Evolutionary conservation across 2,888 invertebrate genomes (phyloP), one percentile per base, ranked within the genome.

Genomic region (Dicranocentrus wangi): DNA sequence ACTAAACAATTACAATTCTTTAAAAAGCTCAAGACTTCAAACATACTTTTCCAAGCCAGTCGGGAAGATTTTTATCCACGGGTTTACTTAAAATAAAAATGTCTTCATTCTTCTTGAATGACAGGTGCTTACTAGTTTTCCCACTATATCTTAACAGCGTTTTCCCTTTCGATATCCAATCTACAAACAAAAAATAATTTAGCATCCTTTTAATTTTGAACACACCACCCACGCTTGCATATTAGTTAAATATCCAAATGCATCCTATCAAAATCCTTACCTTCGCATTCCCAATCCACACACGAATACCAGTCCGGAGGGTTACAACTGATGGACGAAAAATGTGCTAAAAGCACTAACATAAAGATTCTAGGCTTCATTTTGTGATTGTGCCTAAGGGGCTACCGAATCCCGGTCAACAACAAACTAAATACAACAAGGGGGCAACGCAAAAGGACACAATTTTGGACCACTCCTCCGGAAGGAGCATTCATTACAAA

Each of bases 41-140:
- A 19, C 65, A 58, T 69, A 86, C 85, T 70, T 75, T 83, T 47
- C 84, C 85, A 51, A 86, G 76, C 86, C 86, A 86, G 53, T 86
- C 86, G 0, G 75, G 60, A 2, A 58, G 51, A 32, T 43, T 68
- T 15, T 69, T 63, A 43, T 81, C 77, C 19, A 75, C 60, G 13
- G 86, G 86, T 66, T 86, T 86, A 21, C 83, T 82, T 23, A 86
- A 39, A 63, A 86, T 83, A 25, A 47, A 61, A 32, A 86, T 82
- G 61, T 86, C 84, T 25, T 84, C 83, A 82, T 85, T 85, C 58
- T 79, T 71, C 47, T 75, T 43, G 71, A 86, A 85, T 0, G 84
- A 84, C 23, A 86, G 61, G 69, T 86, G 86, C 27, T 82, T 84
- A 25, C 82, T 76, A 10, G 85, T 85, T 70, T 70, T 82, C 1